Base-by-base conservation (phyloP, 2,113 vertebrate genomes). In the Oncorhynchus gorbuscha region DNA sequence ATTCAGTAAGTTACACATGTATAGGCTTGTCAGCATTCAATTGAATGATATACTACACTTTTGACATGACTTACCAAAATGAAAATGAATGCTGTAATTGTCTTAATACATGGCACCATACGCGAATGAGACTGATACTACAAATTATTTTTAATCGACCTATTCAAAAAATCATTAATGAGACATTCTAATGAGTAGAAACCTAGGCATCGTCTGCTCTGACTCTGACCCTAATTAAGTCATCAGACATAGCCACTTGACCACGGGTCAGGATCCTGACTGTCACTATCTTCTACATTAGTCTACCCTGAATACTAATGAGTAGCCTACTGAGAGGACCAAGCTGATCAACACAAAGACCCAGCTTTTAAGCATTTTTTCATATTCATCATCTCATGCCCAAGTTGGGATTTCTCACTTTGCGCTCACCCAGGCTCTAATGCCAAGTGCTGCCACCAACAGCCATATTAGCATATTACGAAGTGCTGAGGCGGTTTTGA, bases 211-310 rank as follows among this genome's bases (percentile, higher is more conserved):
- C 83, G 73, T 69, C 79, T 71, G 81, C 76, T 68, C 80, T 76
- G 76, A 73, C 76, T 79, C 18, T 92, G 90, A 91, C 90, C 92
- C 87, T 87, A 85, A 93, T 93, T 93, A 93, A 93, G 81, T 91
- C 92, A 87, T 90, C 89, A 92, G 90, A 86, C 88, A 20, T 64
- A 62, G 84, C 86, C 88, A 87, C 85, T 92, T 93, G 90, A 93
- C 92, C 87, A 20, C 39, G 69, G 88, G 90, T 87, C 88, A 89
- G 79, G 76, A 69, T 71, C 76, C 80, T 85, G 55, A 20, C 67
- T 78, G 75, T 69, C 83, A 69, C 48, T 49, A 62, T 30, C 75
- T 83, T 39, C 82, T 48, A 45, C 39, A 45, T 71, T 18, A 79
- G 81, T 87, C 89, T 32, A 26, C 51, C 39, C 59, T 74, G 73